phyloP scores from a whole-genome alignment of 1,140 invertebrate genomes.

The Sycophaga agraensis region DNA sequence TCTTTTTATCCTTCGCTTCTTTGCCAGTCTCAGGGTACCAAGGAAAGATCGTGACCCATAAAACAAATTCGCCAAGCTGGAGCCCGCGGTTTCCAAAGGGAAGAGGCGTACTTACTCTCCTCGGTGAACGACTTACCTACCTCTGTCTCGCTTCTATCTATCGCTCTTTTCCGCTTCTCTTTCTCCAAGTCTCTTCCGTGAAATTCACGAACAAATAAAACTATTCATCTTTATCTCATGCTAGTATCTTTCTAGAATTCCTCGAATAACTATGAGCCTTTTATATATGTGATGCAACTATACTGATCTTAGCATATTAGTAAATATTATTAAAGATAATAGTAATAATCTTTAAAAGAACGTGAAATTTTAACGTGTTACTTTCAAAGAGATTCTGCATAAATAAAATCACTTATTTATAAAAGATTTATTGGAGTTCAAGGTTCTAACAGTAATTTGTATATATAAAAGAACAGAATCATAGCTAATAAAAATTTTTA shows the following conservation, averaged over 20 bases:
- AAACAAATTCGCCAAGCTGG: constrained; percentile 22
- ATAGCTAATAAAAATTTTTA: no score
- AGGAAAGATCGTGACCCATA: constrained; percentile 25
- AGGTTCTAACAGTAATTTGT: no score
- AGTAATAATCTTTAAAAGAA: neutral
- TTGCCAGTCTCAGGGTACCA: neutral
- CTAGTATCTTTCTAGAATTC: constrained; percentile 29
- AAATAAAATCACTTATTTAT: neutral
- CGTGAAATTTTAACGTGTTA: neutral
- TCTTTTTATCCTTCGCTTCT: neutral
- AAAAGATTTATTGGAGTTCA: no score
- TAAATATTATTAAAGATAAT: neutral
- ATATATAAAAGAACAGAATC: no score
- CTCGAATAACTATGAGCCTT: neutral
- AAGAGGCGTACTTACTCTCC: constrained; percentile 15
- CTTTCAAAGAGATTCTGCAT: no score
- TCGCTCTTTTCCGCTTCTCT: neutral
- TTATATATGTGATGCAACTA: neutral
- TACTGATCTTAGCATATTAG: neutral
- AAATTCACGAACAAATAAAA: constrained; percentile 29
- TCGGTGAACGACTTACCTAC: constrained; percentile 10
- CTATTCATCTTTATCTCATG: constrained; percentile 34
- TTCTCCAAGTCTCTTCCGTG: neutral
- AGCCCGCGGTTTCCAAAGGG: constrained; percentile 22
- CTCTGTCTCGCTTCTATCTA: neutral